These are phyloP conservation scores for Chondrilla cf. caribensis DNA, from an alignment of 37 sponge, comb jelly and placozoan genomes.

Conservation along the genomic window DNA sequence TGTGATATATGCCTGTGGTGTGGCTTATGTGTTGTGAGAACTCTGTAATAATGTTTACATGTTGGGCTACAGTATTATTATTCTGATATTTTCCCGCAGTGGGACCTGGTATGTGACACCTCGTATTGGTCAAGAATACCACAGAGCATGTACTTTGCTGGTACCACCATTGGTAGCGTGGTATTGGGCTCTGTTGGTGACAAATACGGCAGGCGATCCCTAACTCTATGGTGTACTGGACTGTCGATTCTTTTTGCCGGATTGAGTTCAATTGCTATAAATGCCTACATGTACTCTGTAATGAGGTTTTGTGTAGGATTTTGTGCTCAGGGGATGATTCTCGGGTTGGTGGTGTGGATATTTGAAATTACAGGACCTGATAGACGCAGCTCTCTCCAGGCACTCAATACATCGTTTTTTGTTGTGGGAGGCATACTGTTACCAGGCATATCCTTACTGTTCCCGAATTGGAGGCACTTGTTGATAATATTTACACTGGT, in stretches of 20 bases:
- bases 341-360: neutral
- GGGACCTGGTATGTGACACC: neutral
- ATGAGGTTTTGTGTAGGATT: neutral
- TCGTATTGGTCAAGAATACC: neutral
- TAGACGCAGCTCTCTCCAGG: neutral
- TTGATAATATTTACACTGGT: neutral
- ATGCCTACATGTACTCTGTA: neutral
- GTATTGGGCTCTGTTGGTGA: neutral
- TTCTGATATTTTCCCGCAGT: neutral
- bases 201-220: neutral
- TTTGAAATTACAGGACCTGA: constrained; percentile 9
- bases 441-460: neutral
- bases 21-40: too few relatives aligned
- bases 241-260: neutral
- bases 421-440: neutral
- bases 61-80: too few relatives aligned
- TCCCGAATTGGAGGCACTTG: constrained; percentile 1
- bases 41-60: too few relatives aligned
- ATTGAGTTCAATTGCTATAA: neutral
- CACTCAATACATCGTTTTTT: neutral
- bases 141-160: constrained; percentile 9
- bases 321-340: neutral
- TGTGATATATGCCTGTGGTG: too few relatives aligned
- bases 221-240: neutral
- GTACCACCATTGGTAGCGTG: neutral